phyloP scores from a whole-genome alignment of 2,888 invertebrate genomes.

The Cheiracanthium punctorium region DNA sequence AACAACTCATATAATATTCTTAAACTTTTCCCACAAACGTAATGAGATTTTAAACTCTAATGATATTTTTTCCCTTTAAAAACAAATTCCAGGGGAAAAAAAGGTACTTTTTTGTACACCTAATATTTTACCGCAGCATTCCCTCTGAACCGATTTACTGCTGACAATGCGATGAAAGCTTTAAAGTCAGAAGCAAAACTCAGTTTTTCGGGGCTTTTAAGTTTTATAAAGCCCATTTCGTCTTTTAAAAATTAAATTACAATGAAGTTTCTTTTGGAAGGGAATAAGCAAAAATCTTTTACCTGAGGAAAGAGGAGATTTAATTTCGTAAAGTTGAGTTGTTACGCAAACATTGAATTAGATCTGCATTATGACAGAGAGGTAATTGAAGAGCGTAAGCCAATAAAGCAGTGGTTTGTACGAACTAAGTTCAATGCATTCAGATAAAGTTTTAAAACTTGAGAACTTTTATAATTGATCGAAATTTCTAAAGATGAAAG shows the following conservation, averaged over 20 bases:
- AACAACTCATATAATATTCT: constrained; percentile 17
- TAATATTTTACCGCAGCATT: not conserved
- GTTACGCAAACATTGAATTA: not conserved
- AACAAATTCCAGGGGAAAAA: not conserved
- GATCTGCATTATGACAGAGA: not conserved
- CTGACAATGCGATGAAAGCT: not conserved
- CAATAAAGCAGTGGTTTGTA: not conserved
- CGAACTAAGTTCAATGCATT: too few relatives aligned
- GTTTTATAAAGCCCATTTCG: constrained; percentile 19
- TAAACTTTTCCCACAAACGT: constrained; percentile 21
- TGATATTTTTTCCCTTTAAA: not conserved
- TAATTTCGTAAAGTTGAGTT: constrained; percentile 2
- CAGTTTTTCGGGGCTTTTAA: constrained; percentile 1
- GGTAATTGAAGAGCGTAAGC: not conserved
- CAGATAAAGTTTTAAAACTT: too few relatives aligned
- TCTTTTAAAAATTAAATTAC: constrained; percentile 25
- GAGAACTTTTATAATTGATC: too few relatives aligned
- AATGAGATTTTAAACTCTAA: constrained; percentile 8
- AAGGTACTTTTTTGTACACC: not conserved
- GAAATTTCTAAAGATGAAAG: too few relatives aligned
- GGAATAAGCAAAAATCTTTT: not conserved
- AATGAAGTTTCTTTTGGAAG: constrained; percentile 7
- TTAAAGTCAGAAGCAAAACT: constrained; percentile 3
- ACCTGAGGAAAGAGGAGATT: not conserved
- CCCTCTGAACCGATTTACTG: not conserved